Conservation (phyloP, 2,113 vertebrate species). For the Melanocharis versteri region DNA sequence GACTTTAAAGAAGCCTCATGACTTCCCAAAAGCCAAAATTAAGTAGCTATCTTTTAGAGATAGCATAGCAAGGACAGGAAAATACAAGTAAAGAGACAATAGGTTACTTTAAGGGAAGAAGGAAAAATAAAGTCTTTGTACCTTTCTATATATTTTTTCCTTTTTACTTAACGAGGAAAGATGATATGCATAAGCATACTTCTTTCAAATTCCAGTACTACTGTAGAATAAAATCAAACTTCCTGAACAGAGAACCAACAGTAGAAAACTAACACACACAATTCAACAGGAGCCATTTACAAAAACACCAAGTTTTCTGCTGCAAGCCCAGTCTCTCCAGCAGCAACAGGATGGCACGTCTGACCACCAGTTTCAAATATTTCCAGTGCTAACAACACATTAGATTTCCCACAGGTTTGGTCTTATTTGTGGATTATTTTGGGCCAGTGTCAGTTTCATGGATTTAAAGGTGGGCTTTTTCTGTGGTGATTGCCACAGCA, state of each 20-base stretch:
- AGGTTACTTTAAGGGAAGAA: not conserved
- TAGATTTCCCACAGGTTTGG: not conserved
- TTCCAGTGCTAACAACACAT: not conserved
- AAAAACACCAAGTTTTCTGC: not conserved
- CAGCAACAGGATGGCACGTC: not conserved
- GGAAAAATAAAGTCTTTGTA: not conserved
- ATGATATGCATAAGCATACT: not conserved
- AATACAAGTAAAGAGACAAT: not conserved
- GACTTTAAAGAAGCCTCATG: not conserved
- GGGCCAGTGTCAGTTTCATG: not conserved
- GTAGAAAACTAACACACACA: not conserved
- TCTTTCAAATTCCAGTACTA: not conserved
- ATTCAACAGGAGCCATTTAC: not conserved
- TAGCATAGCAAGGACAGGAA: not conserved
- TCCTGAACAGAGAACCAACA: not conserved
- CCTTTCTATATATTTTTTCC: not conserved
- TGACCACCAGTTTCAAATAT: not conserved
- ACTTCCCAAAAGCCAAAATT: not conserved
- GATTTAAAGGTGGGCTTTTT: conserved; percentile 24
- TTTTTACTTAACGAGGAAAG: not conserved
- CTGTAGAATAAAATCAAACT: not conserved
- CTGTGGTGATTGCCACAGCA: not conserved
- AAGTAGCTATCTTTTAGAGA: not conserved
- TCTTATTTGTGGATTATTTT: not conserved
- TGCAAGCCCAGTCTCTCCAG: not conserved